Percentiles rank a stretch among this genome's conserved stretches.
Evolutionary conservation across 2,113 vertebrate genomes (phyloP).

Genomic region (Thamnaconus septentrionalis): DNA sequence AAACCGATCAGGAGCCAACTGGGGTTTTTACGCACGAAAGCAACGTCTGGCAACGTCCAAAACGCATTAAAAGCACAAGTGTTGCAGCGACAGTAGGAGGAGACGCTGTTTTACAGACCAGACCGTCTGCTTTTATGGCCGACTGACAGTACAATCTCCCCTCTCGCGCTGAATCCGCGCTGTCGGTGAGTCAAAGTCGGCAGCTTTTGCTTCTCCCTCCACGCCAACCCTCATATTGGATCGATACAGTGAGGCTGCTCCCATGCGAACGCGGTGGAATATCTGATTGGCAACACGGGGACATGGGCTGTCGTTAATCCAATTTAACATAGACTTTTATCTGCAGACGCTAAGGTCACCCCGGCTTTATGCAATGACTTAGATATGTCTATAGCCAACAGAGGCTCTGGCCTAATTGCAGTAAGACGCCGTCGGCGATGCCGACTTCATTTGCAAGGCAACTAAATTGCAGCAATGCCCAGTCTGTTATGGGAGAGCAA

Average conservation of each 20-base stretch:
- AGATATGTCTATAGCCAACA: background rate
- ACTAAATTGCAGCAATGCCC: slow-evolving; percentile 15
- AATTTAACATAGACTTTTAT: slow-evolving; percentile 55
- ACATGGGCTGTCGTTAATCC: slow-evolving; percentile 48
- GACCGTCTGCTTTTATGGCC: slow-evolving; percentile 1
- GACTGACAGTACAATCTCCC: slow-evolving; percentile 42
- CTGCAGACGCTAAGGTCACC: slow-evolving; percentile 48
- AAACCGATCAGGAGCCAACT: too few relatives aligned
- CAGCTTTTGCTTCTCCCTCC: slow-evolving; percentile 1
- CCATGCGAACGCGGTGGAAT: background rate
- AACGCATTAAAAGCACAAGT: too few relatives aligned
- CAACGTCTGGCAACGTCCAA: too few relatives aligned
- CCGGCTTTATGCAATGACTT: slow-evolving; percentile 29
- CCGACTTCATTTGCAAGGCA: slow-evolving; percentile 22
- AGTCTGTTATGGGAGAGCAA: slow-evolving; percentile 15
- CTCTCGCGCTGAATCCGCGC: slow-evolving; percentile 25
- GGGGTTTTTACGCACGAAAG: too few relatives aligned
- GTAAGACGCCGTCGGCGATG: slow-evolving; percentile 6
- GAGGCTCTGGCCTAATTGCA: slow-evolving; percentile 24
- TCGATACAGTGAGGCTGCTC: too few relatives aligned
- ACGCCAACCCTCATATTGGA: slow-evolving; percentile 17
- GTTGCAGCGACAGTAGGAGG: too few relatives aligned
- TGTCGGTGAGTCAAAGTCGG: slow-evolving; percentile 22
- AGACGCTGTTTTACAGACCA: too few relatives aligned
- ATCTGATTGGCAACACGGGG: slow-evolving; percentile 39